phyloP scores from a whole-genome alignment of 2,797 vertebrate genomes.

The Triplophysa yarkandensis region DNA sequence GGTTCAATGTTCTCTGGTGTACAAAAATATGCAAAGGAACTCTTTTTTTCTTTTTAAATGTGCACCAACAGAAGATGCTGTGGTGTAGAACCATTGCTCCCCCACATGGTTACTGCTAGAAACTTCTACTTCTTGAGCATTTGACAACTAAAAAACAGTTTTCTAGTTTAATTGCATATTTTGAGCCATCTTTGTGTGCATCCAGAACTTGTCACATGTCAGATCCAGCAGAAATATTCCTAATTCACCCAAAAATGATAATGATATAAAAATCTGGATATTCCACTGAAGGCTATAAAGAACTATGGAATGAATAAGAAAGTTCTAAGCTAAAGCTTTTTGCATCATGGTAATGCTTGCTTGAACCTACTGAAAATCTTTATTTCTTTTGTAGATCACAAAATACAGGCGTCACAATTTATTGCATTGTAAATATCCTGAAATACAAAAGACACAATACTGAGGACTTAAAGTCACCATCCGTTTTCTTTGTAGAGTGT shows the following conservation, averaged over 20 bases:
- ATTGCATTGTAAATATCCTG: no score
- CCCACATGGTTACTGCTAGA: constrained; percentile 53
- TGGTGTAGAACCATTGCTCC: constrained; percentile 64
- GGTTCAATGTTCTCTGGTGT: constrained; percentile 51
- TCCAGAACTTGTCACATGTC: background rate
- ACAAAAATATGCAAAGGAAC: constrained; percentile 46
- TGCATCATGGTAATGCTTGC: background rate
- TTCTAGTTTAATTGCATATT: background rate
- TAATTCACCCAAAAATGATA: background rate
- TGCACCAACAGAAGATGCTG: background rate
- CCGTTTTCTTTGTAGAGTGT: no score
- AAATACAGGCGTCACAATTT: background rate
- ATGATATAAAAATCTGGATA: background rate
- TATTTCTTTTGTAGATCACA: no score
- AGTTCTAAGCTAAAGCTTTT: no score
- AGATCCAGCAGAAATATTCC: background rate
- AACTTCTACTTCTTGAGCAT: constrained; percentile 24
- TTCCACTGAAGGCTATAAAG: background rate
- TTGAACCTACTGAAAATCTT: background rate
- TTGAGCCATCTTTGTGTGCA: no score
- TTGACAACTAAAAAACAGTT: background rate
- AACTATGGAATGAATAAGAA: no score
- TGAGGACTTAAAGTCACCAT: no score
- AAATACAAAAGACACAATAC: no score
- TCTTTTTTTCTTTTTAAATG: constrained; percentile 55